These are phyloP conservation scores for Melanchra persicariae DNA, from an alignment of 2,888 invertebrate species.

Conservation along the genomic window DNA sequence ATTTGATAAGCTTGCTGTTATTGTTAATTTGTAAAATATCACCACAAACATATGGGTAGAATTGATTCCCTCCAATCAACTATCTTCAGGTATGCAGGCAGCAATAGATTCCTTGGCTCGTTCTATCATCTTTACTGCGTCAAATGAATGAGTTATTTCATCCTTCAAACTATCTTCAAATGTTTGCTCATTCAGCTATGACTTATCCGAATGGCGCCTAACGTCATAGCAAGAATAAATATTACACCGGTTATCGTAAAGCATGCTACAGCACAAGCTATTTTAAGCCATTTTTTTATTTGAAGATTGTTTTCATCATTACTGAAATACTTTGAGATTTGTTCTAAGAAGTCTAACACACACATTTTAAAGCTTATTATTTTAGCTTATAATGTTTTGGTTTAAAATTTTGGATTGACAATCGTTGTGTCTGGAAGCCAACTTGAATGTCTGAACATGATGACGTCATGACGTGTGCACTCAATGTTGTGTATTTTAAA, in stretches of 20 bases:
- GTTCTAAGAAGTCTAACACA: slow-evolving; percentile 15
- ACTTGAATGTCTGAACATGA: slow-evolving; percentile 31
- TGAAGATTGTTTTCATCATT: slow-evolving; percentile 16
- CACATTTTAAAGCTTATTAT: slow-evolving; percentile 35
- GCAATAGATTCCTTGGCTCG: not conserved
- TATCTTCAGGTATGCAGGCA: not conserved
- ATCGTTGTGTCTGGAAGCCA: slow-evolving; percentile 27
- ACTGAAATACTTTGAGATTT: slow-evolving; percentile 7
- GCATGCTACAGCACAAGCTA: slow-evolving; percentile 9
- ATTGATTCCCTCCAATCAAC: not conserved
- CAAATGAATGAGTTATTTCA: no score
- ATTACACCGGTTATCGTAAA: not conserved
- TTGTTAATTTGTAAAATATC: no score
- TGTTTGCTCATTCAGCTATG: slow-evolving; percentile 2
- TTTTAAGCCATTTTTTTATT: slow-evolving; percentile 42
- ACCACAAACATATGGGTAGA: no score
- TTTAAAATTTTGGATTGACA: slow-evolving; percentile 15
- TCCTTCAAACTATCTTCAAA: not conserved
- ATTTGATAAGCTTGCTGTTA: not conserved
- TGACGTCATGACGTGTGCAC: not conserved
- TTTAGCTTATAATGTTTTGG: not conserved
- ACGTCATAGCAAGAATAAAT: slow-evolving; percentile 20
- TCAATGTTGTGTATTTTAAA: not conserved
- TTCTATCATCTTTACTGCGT: not conserved
- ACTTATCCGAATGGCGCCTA: not conserved